phyloP scores from a whole-genome alignment of 2,797 vertebrate genomes.

The Oophaga sylvatica region DNA sequence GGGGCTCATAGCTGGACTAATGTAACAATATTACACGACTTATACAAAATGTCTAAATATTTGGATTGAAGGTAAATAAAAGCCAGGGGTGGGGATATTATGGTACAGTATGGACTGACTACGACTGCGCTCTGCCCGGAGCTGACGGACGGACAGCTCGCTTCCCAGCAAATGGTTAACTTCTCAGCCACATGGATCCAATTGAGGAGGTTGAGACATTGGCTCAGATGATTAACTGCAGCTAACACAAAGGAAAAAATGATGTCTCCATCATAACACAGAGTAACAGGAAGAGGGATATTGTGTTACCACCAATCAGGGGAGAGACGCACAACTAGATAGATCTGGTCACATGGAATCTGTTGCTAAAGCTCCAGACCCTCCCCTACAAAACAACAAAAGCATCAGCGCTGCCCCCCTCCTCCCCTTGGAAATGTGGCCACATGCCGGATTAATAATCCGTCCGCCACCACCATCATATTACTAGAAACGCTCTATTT shows the following conservation, averaged over 20 bases:
- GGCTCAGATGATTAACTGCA: constrained; percentile 36
- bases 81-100: neutral
- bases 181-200: constrained; percentile 37
- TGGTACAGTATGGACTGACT: neutral
- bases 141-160: neutral
- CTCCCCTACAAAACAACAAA: constrained; percentile 65
- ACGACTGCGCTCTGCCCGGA: neutral
- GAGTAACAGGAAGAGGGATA: constrained; percentile 68
- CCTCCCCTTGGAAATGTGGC: constrained; percentile 63
- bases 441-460: constrained; percentile 51
- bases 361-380: constrained; percentile 68
- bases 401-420: constrained; percentile 47
- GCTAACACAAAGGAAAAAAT: constrained; percentile 40
- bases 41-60: neutral
- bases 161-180: constrained; percentile 9
- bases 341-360: constrained; percentile 68
- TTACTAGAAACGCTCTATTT: constrained; percentile 45
- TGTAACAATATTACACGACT: neutral
- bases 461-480: constrained; percentile 27
- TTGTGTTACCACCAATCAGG: constrained; percentile 70
- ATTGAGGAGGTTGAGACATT: constrained; percentile 23
- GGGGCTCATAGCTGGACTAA: no score
- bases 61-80: neutral
- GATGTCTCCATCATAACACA: constrained; percentile 45
- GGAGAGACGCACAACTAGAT: constrained; percentile 64